These are phyloP conservation scores for Drosophila varians DNA, from an alignment of 1,140 invertebrate species.

Conservation along the genomic window DNA sequence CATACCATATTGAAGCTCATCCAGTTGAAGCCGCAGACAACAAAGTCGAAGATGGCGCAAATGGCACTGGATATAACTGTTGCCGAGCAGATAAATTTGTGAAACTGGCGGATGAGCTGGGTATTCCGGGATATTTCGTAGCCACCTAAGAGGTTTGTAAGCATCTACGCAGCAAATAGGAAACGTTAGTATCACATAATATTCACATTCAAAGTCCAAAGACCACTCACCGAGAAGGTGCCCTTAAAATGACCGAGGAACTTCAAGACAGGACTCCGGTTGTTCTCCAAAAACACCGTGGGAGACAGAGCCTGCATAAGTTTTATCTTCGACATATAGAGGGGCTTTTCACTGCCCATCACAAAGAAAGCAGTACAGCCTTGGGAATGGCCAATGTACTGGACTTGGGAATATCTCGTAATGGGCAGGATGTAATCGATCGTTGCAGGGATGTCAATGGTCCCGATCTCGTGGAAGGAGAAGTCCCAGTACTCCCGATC, in stretches of 20 bases:
- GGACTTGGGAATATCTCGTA: slow-evolving; percentile 80
- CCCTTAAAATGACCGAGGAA: slow-evolving; percentile 34
- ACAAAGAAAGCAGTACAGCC: slow-evolving; percentile 86
- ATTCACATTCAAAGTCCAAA: not conserved
- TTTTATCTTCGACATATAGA: slow-evolving; percentile 85
- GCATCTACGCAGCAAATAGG: slow-evolving; percentile 12
- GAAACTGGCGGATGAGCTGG: slow-evolving; percentile 20
- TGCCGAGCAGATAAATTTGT: slow-evolving; percentile 15
- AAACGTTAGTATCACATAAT: not conserved
- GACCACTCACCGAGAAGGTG: slow-evolving; percentile 18
- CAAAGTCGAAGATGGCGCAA: slow-evolving; percentile 48
- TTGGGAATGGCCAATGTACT: slow-evolving; percentile 85
- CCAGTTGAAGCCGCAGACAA: slow-evolving; percentile 51
- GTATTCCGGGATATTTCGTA: slow-evolving; percentile 8
- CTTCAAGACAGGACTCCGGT: slow-evolving; percentile 36
- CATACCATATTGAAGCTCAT: slow-evolving; percentile 33
- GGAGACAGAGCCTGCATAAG: slow-evolving; percentile 87
- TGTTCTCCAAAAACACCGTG: slow-evolving; percentile 64
- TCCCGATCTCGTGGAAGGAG: slow-evolving; percentile 89
- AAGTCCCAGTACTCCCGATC: slow-evolving; percentile 75
- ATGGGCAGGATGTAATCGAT: slow-evolving; percentile 86
- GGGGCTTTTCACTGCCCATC: slow-evolving; percentile 87
- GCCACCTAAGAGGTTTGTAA: slow-evolving; percentile 39
- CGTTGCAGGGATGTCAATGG: slow-evolving; percentile 88
- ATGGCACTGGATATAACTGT: slow-evolving; percentile 10